These are phyloP conservation scores for Epinotia bilunana DNA, from an alignment of 2,888 invertebrate genomes.

Conservation along the genomic window DNA sequence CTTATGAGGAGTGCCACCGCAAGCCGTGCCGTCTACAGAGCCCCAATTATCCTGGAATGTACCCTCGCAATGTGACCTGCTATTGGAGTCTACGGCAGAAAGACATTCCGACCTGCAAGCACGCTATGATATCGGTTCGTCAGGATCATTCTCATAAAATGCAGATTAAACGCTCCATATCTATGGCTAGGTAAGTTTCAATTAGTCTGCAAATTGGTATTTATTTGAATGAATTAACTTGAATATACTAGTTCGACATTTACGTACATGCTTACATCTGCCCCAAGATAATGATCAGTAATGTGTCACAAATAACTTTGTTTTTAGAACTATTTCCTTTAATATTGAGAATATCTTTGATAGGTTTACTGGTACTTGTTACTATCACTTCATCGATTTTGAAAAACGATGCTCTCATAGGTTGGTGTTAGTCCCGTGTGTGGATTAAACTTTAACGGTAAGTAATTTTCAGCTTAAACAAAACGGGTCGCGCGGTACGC, in stretches of 20 bases:
- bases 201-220: no score
- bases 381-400: no score
- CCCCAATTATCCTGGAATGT: constrained; percentile 96
- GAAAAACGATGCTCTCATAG: neutral
- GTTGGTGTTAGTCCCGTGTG: neutral
- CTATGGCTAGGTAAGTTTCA: constrained; percentile 84
- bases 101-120: constrained; percentile 94
- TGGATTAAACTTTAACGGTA: neutral
- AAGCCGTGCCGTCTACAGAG: constrained; percentile 94
- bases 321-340: no score
- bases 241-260: neutral
- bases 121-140: constrained; percentile 94
- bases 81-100: constrained; percentile 94
- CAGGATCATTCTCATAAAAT: constrained; percentile 90
- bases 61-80: constrained; percentile 94
- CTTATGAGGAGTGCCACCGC: constrained; percentile 93
- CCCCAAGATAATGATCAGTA: no score
- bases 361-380: no score
- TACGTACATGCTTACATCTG: neutral
- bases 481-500: constrained; percentile 88
- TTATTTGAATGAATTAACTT: no score
- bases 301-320: no score
- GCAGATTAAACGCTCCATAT: constrained; percentile 87
- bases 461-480: constrained; percentile 83
- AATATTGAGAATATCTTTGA: no score